Conservation (phyloP, 2,888 invertebrate genomes). For the Nomada lathburiana region DNA sequence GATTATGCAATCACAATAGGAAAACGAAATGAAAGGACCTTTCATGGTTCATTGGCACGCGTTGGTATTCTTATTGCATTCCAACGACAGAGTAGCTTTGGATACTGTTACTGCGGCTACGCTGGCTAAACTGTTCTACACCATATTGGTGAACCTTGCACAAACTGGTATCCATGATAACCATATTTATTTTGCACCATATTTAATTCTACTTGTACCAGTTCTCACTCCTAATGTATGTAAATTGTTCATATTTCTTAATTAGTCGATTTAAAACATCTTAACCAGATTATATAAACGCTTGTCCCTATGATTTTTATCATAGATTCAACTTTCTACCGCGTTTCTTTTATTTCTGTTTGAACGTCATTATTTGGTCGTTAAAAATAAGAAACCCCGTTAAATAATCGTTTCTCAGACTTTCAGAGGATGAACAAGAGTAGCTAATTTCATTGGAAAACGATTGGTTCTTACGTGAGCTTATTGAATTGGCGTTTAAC, state of each 20-base stretch:
- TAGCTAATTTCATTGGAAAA: conserved; percentile 17
- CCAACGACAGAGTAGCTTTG: conserved; percentile 40
- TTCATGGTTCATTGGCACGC: conserved; percentile 69
- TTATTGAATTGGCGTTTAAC: conserved; percentile 43
- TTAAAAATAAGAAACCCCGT: neutral
- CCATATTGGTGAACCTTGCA: conserved; percentile 23
- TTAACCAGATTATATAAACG: too few relatives aligned
- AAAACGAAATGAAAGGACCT: conserved; percentile 60
- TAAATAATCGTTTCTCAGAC: neutral
- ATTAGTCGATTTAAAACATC: neutral
- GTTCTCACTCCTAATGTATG: neutral
- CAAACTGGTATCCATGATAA: conserved; percentile 19
- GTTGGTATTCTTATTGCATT: conserved; percentile 58
- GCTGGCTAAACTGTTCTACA: conserved; percentile 37
- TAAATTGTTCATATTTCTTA: neutral
- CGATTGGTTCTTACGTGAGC: conserved; percentile 23
- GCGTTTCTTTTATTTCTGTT: too few relatives aligned
- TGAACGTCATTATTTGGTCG: too few relatives aligned
- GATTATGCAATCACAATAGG: conserved; percentile 59
- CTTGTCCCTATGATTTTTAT: neutral
- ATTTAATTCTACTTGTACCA: neutral
- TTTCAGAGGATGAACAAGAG: neutral
- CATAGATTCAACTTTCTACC: neutral
- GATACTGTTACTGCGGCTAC: conserved; percentile 49
- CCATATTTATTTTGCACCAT: conserved; percentile 4